phyloP scores from a whole-genome alignment of 2,797 vertebrate genomes.

The Protosalanx chinensis region DNA sequence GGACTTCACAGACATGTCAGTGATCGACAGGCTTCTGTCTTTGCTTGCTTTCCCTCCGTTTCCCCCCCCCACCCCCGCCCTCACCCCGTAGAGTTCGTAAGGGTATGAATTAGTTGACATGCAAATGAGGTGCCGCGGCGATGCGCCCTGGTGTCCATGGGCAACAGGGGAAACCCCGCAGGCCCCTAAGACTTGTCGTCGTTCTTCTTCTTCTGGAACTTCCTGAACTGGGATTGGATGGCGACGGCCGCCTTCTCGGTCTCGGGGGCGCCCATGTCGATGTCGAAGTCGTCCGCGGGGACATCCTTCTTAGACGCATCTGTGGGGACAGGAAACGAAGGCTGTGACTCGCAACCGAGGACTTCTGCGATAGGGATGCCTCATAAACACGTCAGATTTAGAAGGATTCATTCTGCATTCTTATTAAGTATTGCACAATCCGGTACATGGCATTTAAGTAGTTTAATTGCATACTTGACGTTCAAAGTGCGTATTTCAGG shows the following conservation, averaged over 20 bases:
- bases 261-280: slow-evolving; percentile 94
- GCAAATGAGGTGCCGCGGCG: slow-evolving; percentile 67
- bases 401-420: too few species aligned
- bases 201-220: slow-evolving; percentile 98
- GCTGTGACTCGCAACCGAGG: background rate
- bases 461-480: too few species aligned
- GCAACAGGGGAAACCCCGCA: slow-evolving; percentile 51
- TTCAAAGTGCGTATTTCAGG: too few species aligned
- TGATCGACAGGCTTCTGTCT: slow-evolving; percentile 63
- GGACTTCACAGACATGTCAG: slow-evolving; percentile 66
- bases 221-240: slow-evolving; percentile 98
- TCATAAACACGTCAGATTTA: too few species aligned
- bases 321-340: slow-evolving; percentile 32
- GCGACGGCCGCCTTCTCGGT: slow-evolving; percentile 94
- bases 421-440: too few species aligned
- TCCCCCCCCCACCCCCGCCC: background rate
- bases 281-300: slow-evolving; percentile 90
- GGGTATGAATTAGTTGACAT: slow-evolving; percentile 76
- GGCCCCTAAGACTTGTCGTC: slow-evolving; percentile 86
- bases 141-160: slow-evolving; percentile 43
- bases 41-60: slow-evolving; percentile 38
- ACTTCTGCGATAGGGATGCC: too few species aligned
- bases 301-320: slow-evolving; percentile 86
- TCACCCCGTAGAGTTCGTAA: slow-evolving; percentile 62
- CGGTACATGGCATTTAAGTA: too few species aligned